phyloP scores from a whole-genome alignment of 2,113 vertebrate genomes.

The Edolisoma coerulescens region DNA sequence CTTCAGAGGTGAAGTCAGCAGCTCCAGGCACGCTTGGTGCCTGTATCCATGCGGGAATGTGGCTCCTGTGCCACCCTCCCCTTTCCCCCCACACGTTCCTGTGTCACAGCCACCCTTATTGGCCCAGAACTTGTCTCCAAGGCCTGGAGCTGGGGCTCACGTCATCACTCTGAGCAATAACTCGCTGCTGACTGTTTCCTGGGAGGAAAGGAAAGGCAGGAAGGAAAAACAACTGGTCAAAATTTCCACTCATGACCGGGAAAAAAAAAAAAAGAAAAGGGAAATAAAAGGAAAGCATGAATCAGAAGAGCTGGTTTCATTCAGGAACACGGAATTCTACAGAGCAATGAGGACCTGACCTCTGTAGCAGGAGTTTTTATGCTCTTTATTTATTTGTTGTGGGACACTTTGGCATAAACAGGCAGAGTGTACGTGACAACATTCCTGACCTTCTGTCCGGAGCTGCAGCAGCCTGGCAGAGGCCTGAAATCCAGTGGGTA shows the following conservation, averaged over 20 bases:
- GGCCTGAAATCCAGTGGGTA: fast-evolving
- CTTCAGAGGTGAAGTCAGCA: background rate
- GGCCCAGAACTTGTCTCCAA: background rate
- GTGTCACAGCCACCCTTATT: background rate
- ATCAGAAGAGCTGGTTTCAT: constrained; percentile 9
- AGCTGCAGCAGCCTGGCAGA: background rate
- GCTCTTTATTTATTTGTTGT: background rate
- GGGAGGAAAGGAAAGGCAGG: constrained; percentile 64
- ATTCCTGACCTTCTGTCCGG: no score
- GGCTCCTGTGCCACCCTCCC: background rate
- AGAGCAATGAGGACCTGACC: background rate
- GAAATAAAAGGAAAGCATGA: background rate
- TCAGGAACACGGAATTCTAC: background rate
- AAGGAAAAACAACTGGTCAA: constrained; percentile 61
- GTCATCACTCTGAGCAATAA: background rate
- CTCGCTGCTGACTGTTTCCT: constrained; percentile 17
- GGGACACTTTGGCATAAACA: fast-evolving
- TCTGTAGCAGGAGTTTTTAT: background rate
- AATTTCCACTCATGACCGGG: constrained; percentile 12
- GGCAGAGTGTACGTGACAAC: fast-evolving
- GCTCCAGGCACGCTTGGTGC: background rate
- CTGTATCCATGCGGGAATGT: background rate
- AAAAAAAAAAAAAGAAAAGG: background rate
- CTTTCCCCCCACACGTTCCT: background rate
- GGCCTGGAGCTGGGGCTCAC: background rate